These are phyloP conservation scores for Lutraria lutraria DNA, from an alignment of 2,888 invertebrate genomes.

Conservation along the genomic window DNA sequence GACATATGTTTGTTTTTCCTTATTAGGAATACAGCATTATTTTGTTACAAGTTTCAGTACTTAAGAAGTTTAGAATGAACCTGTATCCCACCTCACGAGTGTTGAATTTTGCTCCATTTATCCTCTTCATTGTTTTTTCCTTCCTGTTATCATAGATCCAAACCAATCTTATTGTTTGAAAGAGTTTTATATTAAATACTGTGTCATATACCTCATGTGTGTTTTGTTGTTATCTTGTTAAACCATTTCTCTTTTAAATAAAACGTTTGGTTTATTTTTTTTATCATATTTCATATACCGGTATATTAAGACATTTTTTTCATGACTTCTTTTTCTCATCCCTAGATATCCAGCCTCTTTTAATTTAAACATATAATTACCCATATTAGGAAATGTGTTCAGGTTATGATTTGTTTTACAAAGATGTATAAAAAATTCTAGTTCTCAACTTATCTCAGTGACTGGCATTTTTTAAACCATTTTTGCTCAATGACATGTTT, in stretches of 20 bases:
- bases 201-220: conserved; percentile 10
- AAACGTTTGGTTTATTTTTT: not conserved
- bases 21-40: conserved; percentile 16
- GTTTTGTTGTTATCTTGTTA: conserved; percentile 1
- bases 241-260: not conserved
- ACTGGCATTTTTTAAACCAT: not conserved
- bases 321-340: not conserved
- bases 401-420: not conserved
- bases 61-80: not conserved
- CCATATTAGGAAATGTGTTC: not conserved
- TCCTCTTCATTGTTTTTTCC: not conserved
- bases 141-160: not conserved
- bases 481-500: not conserved
- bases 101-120: not conserved
- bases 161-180: not conserved
- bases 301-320: not conserved
- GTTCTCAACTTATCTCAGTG: not conserved
- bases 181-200: conserved; percentile 5
- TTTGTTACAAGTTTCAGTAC: conserved; percentile 2
- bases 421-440: not conserved
- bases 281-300: not conserved
- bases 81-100: not conserved
- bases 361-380: not conserved
- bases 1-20: not conserved
- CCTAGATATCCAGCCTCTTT: no score